Conservation (phyloP, 1,140 invertebrate species). For the Drosophila punjabiensis region DNA sequence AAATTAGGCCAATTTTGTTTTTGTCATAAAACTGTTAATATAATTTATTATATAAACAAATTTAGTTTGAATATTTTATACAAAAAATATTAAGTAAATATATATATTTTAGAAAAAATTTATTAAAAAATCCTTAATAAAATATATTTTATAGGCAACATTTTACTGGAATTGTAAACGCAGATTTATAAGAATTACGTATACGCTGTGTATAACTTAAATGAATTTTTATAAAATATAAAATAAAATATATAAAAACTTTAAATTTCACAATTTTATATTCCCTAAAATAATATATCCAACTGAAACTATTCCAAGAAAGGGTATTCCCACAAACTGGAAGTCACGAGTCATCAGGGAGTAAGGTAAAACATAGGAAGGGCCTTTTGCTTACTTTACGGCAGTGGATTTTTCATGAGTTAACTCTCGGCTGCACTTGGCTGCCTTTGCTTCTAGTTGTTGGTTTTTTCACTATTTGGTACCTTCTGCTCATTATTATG, state of each 20-base stretch:
- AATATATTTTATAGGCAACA: no score
- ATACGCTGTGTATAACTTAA: background rate
- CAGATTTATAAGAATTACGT: no score
- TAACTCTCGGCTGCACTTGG: constrained; percentile 76
- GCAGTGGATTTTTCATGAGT: constrained; percentile 74
- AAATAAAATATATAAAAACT: background rate
- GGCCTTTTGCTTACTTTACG: constrained; percentile 53
- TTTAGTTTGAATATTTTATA: no score
- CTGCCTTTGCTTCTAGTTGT: constrained; percentile 39
- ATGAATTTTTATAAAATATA: background rate
- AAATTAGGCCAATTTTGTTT: no score
- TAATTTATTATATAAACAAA: no score
- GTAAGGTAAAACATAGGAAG: constrained; percentile 1
- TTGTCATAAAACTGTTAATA: no score
- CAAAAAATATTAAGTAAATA: no score
- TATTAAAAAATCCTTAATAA: no score
- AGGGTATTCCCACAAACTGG: constrained; percentile 33
- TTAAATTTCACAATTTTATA: background rate
- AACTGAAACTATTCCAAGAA: background rate
- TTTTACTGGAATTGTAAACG: no score
- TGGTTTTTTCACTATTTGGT: constrained; percentile 16
- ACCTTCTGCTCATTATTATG: constrained; percentile 68
- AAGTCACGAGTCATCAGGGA: constrained; percentile 48
- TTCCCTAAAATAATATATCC: constrained; percentile 4
- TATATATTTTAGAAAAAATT: no score